These are phyloP conservation scores for Dendroctonus ponderosae DNA, from an alignment of 1,140 invertebrate species.

Conservation along the genomic window DNA sequence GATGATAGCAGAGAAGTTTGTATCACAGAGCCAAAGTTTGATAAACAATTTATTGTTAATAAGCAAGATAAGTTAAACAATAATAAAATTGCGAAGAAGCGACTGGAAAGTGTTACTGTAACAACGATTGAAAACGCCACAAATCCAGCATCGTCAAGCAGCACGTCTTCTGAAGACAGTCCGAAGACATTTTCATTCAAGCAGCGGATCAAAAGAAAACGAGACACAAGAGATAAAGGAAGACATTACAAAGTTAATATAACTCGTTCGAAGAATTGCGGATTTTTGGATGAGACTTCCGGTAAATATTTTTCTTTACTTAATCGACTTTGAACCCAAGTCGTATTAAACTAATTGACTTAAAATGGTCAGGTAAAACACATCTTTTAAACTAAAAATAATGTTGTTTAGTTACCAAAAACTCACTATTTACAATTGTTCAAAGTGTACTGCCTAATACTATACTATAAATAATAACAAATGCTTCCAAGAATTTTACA, in stretches of 20 bases:
- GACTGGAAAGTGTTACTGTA: background rate
- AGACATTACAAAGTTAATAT: conserved; percentile 33
- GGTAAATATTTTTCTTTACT: conserved; percentile 1
- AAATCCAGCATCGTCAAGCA: conserved; percentile 13
- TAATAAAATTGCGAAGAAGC: conserved; percentile 11
- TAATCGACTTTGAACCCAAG: background rate
- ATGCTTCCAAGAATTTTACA: no score
- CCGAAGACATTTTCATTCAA: conserved; percentile 16
- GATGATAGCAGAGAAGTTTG: conserved; percentile 17
- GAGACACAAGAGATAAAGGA: conserved; percentile 14
- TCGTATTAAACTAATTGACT: no score
- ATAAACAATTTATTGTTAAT: no score
- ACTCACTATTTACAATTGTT: no score
- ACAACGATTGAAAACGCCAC: background rate
- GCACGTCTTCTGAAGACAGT: conserved; percentile 22
- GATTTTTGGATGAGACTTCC: conserved; percentile 23
- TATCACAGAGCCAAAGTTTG: no score
- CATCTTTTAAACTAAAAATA: background rate
- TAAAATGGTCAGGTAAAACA: no score
- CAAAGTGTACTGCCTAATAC: no score
- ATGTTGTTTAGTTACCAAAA: no score
- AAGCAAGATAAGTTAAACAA: background rate
- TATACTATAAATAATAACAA: no score
- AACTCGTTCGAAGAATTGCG: conserved; percentile 20
- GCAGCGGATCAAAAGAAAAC: conserved; percentile 15